phyloP scores from a whole-genome alignment of 2,797 vertebrate species.

The Chloroceryle amazona region DNA sequence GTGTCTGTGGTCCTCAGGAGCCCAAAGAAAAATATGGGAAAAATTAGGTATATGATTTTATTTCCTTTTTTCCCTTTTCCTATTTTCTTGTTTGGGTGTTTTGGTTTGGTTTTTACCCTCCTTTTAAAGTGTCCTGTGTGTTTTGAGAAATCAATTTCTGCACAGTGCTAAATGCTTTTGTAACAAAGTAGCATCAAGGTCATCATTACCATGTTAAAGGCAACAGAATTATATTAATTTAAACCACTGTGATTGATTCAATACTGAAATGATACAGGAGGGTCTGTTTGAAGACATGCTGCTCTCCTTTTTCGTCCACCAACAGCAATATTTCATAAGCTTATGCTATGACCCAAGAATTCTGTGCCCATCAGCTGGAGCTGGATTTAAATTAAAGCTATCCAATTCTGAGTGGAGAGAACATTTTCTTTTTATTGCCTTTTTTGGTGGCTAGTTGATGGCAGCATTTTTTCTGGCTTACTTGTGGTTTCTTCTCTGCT shows the following conservation, averaged over 20 bases:
- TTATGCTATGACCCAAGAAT: background rate
- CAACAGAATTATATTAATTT: background rate
- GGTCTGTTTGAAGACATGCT: background rate
- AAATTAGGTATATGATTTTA: accelerated
- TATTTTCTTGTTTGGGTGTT: too few species aligned
- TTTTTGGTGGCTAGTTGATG: background rate
- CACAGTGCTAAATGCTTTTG: background rate
- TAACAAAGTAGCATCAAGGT: background rate
- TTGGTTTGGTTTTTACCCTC: too few species aligned
- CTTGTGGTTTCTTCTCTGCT: background rate
- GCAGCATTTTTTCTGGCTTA: background rate
- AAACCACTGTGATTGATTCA: background rate
- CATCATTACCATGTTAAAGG: background rate
- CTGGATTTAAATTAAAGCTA: background rate
- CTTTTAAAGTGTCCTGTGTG: background rate
- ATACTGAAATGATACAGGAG: background rate
- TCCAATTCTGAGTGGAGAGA: background rate
- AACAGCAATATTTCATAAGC: background rate
- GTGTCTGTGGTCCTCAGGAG: background rate
- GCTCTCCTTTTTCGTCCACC: background rate
- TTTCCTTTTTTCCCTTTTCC: too few species aligned
- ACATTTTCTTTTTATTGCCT: background rate
- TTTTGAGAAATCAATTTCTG: background rate
- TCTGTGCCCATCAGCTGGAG: background rate
- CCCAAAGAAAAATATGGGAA: background rate